Base-by-base conservation (phyloP, 2,113 vertebrate genomes). In the Pachycephala philippinensis region DNA sequence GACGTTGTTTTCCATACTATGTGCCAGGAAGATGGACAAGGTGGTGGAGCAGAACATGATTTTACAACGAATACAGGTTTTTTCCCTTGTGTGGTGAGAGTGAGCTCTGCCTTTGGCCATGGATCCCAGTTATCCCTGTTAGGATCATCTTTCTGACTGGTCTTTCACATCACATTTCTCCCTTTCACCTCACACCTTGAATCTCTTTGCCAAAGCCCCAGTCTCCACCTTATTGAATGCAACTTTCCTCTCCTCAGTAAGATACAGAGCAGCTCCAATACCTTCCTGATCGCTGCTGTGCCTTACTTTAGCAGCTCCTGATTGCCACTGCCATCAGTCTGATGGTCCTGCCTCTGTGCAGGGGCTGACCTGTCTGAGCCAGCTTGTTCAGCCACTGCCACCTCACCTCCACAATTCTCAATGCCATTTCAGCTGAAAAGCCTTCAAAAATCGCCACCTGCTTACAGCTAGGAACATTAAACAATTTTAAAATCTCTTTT, bases 151-250 rank as follows among this genome's bases (percentile, higher is more conserved):
- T 79, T 68, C 45, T 79, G 13, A 13, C n/a, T 63, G 14, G 13
- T 56, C 2, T 1, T 69, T 69, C 26, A 35, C 2, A 8, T 17
- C 0, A 2, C 0, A 0, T 60, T 60, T 56, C 28, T 86, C 63
- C 24, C 12, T 53, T 45, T 49, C 26, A 33, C 13, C 30, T 83
- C 16, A 4, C 14, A 61, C 28, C 39, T 63, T 45, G 53, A 50
- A 57, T 18, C 5, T 89, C 40, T 42, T 23, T 1, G 2, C 21
- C 13, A 16, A 64, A 82, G 40, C 21, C 6, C 23, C 6, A 9
- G 50, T 45, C 24, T 61, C 49, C 37, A n/a, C 28, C 10, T n/a
- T 15, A 42, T 0, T 24, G 75, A 80, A 53, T 15, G 30, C 23
- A 70, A 6, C 31, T 35, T 64, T 54, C 14, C 15, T 78, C 12